A percentile compares a stretch with the other conserved stretches of the same genome.
Conservation (phyloP, 1,140 invertebrate genomes). For the Leptinotarsa texana region DNA sequence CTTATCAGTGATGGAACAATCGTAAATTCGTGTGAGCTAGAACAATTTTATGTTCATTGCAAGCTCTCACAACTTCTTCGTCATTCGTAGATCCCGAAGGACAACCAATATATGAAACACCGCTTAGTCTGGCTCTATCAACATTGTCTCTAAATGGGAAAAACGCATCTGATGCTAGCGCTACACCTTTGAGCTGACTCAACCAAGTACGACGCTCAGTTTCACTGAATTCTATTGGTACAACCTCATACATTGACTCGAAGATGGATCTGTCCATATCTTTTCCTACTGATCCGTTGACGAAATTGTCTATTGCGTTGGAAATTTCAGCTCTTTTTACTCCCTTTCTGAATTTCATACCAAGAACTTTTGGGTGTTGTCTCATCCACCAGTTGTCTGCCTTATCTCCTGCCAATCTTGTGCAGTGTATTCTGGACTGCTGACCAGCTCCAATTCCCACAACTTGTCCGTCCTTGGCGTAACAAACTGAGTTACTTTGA, state of each 20-base stretch:
- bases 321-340: conserved; percentile 92
- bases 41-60: conserved; percentile 88
- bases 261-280: conserved; percentile 63
- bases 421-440: conserved; percentile 97
- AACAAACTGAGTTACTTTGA: conserved; percentile 96
- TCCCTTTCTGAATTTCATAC: conserved; percentile 86
- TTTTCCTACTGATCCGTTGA: conserved; percentile 85
- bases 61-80: conserved; percentile 85
- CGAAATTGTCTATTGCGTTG: conserved; percentile 95
- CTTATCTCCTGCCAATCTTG: conserved; percentile 94
- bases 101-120: conserved; percentile 90
- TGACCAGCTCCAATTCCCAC: conserved; percentile 95
- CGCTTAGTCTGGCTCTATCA: conserved; percentile 91
- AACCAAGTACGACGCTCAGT: conserved; percentile 81
- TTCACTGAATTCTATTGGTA: conserved; percentile 69
- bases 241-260: conserved; percentile 74
- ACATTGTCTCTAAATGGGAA: conserved; percentile 99
- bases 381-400: conserved; percentile 98
- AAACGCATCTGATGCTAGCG: conserved; percentile 96
- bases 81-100: conserved; percentile 95
- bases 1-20: conserved; percentile 90
- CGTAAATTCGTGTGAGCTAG: conserved; percentile 89
- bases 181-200: conserved; percentile 78
- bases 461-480: conserved; percentile 88
- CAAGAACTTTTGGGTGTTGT: conserved; percentile 85